phyloP scores from a whole-genome alignment of 2,888 invertebrate species.

The Dastarcus helophoroides region DNA sequence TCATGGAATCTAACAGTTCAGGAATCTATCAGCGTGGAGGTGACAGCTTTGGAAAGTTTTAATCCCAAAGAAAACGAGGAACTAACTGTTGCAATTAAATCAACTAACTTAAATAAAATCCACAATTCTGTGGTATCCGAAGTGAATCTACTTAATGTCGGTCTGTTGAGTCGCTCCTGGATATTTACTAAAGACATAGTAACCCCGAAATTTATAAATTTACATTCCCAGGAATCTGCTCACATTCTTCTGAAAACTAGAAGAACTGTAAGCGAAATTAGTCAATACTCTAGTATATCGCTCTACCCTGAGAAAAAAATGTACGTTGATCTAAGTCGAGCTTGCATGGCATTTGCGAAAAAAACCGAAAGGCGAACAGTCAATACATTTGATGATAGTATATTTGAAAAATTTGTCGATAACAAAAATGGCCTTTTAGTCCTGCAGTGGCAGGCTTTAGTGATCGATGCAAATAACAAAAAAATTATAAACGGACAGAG shows the following conservation, averaged over 20 bases:
- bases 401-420: conserved; percentile 13
- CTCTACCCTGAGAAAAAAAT: conserved; percentile 24
- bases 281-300: conserved; percentile 33
- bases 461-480: conserved; percentile 41
- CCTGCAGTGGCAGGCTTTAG: conserved; percentile 32
- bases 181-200: conserved; percentile 33
- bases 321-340: conserved; percentile 25
- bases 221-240: conserved; percentile 42
- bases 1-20: conserved; percentile 51
- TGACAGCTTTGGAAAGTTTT: conserved; percentile 39
- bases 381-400: conserved; percentile 25
- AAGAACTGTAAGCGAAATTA: conserved; percentile 23
- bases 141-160: conserved; percentile 47
- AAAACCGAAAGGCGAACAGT: conserved; percentile 31
- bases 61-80: conserved; percentile 39
- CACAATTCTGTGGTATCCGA: conserved; percentile 47
- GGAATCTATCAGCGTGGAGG: conserved; percentile 47
- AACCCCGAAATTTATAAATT: conserved; percentile 31
- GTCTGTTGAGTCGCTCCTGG: conserved; percentile 53
- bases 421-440: conserved; percentile 29
- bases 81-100: conserved; percentile 54
- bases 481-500: conserved; percentile 57
- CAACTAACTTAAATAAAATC: conserved; percentile 56
- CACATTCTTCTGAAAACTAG: conserved; percentile 41
- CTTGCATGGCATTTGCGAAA: conserved; percentile 39